Evolutionary conservation across 1,140 invertebrate genomes (phyloP).

Genomic region (Pseudomyrmex cubaensis): DNA sequence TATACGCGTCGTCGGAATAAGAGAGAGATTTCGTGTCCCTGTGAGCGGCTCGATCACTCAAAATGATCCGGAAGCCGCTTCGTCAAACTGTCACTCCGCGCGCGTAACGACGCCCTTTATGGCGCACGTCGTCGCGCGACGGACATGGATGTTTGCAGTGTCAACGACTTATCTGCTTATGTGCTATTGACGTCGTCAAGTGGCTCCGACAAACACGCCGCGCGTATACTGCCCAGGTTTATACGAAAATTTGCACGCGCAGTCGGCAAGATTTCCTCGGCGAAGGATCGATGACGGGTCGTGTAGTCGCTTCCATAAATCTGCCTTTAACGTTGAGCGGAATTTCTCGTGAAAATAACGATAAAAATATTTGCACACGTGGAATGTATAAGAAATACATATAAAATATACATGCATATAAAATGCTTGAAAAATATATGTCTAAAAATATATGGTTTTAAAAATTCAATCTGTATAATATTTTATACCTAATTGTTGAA

Average conservation of each 20-base stretch:
- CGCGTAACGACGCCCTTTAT: conserved; percentile 9
- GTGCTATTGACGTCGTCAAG: conserved; percentile 66
- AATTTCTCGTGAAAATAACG: neutral
- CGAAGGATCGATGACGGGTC: conserved; percentile 18
- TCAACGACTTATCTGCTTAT: conserved; percentile 69
- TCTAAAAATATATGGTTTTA: too few species aligned
- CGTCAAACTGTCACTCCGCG: conserved; percentile 61
- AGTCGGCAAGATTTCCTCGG: conserved; percentile 38
- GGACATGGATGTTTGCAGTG: conserved; percentile 62
- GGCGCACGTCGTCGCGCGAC: conserved; percentile 3
- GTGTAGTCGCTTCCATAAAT: conserved; percentile 1
- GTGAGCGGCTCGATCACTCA: conserved; percentile 48
- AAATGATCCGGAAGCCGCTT: conserved; percentile 52
- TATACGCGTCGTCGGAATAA: conserved; percentile 33
- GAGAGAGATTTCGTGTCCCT: conserved; percentile 56
- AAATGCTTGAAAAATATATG: neutral
- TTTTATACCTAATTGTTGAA: neutral
- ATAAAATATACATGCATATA: neutral
- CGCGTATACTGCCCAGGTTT: conserved; percentile 20
- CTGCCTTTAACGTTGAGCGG: neutral
- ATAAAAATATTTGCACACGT: neutral
- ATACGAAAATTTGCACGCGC: conserved; percentile 41
- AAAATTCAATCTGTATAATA: too few species aligned
- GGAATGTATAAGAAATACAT: neutral
- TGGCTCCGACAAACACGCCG: conserved; percentile 45